These are phyloP conservation scores for Prenolepis imparis DNA, from an alignment of 2,888 invertebrate species.

Conservation along the genomic window DNA sequence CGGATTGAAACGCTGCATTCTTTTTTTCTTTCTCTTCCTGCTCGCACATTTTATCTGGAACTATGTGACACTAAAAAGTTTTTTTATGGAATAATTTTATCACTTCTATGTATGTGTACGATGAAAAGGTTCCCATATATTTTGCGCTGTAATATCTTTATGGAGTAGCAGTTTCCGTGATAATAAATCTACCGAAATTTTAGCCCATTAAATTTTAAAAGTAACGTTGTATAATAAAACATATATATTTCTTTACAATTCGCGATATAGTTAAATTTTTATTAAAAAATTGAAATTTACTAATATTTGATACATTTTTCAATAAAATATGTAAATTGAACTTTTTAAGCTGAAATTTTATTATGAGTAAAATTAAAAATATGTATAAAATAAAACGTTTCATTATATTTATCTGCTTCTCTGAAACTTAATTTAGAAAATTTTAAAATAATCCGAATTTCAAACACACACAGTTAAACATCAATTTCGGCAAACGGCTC, in stretches of 20 bases:
- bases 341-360: neutral
- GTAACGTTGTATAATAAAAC: neutral
- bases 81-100: conserved; percentile 29
- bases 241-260: conserved; percentile 1
- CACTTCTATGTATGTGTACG: conserved; percentile 8
- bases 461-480: neutral
- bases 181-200: conserved; percentile 13
- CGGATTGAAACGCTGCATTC: neutral
- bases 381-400: neutral
- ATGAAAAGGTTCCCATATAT: conserved; percentile 5
- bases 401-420: neutral
- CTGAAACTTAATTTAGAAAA: neutral
- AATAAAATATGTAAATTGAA: neutral
- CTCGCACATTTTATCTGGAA: conserved; percentile 14
- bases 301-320: neutral
- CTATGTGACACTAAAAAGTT: conserved; percentile 15
- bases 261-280: neutral
- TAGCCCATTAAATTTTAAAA: neutral
- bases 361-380: neutral
- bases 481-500: neutral
- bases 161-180: neutral
- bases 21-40: neutral
- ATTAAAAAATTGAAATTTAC: neutral
- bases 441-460: neutral
- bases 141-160: neutral